Evolutionary conservation across 2,888 invertebrate genomes (phyloP), one percentile per base, ranked within the genome.

Genomic region (Chrysolina oricalcia): DNA sequence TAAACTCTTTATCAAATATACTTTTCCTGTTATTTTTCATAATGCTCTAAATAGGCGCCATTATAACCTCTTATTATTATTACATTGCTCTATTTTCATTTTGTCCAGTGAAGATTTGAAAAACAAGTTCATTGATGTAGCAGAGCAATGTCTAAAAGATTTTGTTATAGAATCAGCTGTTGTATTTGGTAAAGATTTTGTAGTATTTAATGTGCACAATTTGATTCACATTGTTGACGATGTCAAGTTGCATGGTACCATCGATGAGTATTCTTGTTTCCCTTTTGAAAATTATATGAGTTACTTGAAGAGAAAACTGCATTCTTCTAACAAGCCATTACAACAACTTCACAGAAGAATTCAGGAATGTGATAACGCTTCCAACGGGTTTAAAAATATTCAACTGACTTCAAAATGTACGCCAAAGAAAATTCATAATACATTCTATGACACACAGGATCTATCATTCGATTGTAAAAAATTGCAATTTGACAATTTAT

Each of bases 201-300:
- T n/a, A n/a, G n/a, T n/a, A n/a, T n/a, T n/a, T n/a, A n/a, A n/a
- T n/a, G n/a, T n/a, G n/a, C n/a, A n/a, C n/a, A n/a, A n/a, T 40
- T 40, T 9, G 10, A 40, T 8, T 40, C 40, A 40, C 40, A 40
- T 40, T 17, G 13, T 13, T 48, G 72, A 72, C 53, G 72, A 72
- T 48, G 70, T 70, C 27, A 41, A 27, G 11, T 46, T 17, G 53
- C 64, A 53, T 65, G 71, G 71, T 40, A 11, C 41, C 11, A 17
- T 72, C 35, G n/a, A 23, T 21, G 17, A 56, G 11, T 72, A 27
- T 46, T 13, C 23, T 23, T 72, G 72, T 27, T 72, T 62, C 67
- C 72, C 67, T 43, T 72, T 72, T 67, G 72, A 72, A 48, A 59
- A 53, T 43, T 63, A 70, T 23, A 40, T 70, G 48, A 41, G 17